Evolutionary conservation across 23 tunicate genomes (phyloP), one percentile per base, ranked within the genome.

Genomic region (Clavelina lepadiformis): DNA sequence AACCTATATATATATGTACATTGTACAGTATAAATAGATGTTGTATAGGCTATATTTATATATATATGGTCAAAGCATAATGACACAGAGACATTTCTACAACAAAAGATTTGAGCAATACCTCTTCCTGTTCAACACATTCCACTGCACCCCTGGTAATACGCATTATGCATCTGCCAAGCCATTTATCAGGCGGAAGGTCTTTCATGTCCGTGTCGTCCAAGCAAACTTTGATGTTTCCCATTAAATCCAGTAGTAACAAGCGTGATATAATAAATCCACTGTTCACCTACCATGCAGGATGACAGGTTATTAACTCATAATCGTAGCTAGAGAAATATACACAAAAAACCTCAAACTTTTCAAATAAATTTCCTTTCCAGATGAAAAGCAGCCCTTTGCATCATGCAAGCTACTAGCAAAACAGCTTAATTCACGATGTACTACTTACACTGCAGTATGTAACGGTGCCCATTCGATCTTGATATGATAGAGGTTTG

Each of bases 251-350:
- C 5, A 94, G 33, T 25, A 94, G 65, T 31, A 94, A 56, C 1
- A 82, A 45, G 0, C 99, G 75, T 0, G 99, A 94, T 7, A 94
- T 50, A 6, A 94, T 61, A 58, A 94, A 66, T 13, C 99, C 99
- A 46, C 51, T 82, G 29, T 80, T 63, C 34, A 75, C 51, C 89
- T 82, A 36, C n/a, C 63, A 51, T 15, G 24, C 46, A 28, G 18
- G 11, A 15, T 41, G 11, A 15, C 15, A 41, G 11, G 11, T 41
- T 41, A 41, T 41, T 41, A 41, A 8, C 11, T 8, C 15, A 41
- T 8, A 41, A 15, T 41, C 15, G 49, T 8, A 8, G 15, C 49
- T 11, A 41, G 49, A 8, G 11, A 41, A 41, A 15, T 8, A 41
- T 41, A 41, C 15, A 8, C 49, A 41, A 41, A 15, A 11, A 8